A percentile compares a stretch with the other conserved stretches of the same genome.
These are phyloP conservation scores for Istiophorus platypterus DNA, from an alignment of 2,113 vertebrate genomes.

Conservation along the genomic window DNA sequence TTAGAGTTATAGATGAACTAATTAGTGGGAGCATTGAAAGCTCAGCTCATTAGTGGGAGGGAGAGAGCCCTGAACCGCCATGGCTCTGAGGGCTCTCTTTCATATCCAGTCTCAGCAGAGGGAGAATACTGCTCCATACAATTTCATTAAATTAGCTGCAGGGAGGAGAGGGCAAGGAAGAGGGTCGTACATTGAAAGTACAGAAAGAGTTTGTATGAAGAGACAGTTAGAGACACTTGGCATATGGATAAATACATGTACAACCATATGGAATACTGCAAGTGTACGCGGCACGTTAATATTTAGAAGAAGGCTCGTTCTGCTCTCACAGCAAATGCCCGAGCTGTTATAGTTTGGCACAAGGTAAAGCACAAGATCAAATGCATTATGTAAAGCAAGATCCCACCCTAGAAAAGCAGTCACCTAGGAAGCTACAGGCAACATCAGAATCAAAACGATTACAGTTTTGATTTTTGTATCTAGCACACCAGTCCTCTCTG, in stretches of 20 bases:
- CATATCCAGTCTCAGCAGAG: constrained; percentile 59
- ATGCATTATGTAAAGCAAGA: neutral
- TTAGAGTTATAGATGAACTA: constrained; percentile 88
- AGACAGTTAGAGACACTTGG: neutral
- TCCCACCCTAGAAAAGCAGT: neutral
- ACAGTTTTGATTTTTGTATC: neutral
- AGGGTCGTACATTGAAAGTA: constrained; percentile 4
- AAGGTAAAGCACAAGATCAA: neutral
- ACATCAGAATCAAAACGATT: neutral
- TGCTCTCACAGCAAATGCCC: neutral
- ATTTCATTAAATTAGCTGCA: constrained; percentile 68
- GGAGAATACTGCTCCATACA: constrained; percentile 50
- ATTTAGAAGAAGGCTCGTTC: neutral
- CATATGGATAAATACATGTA: neutral
- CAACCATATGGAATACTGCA: neutral
- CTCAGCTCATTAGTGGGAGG: constrained; percentile 84
- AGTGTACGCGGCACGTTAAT: neutral
- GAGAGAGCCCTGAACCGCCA: constrained; percentile 73
- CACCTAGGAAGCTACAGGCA: neutral
- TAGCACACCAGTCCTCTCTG: neutral
- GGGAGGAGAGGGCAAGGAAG: constrained; percentile 28
- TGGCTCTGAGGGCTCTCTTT: constrained; percentile 77
- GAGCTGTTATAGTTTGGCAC: neutral
- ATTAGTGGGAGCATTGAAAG: constrained; percentile 83
- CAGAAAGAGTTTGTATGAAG: neutral